These are phyloP conservation scores for Idaea dimidiata DNA, from an alignment of 2,888 invertebrate species.

Conservation along the genomic window DNA sequence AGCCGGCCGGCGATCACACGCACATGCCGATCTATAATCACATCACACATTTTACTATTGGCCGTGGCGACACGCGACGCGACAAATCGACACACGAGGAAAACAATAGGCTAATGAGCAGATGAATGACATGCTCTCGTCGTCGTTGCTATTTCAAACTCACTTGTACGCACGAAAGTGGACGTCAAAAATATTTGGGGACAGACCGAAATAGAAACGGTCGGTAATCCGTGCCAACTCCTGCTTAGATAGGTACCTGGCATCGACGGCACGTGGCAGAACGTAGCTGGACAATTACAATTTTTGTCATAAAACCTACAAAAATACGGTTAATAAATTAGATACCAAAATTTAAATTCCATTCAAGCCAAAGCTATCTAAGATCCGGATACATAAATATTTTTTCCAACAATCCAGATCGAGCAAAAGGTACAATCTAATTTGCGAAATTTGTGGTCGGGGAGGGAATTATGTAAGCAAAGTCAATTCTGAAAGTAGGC, in stretches of 20 bases:
- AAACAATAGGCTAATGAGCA: slow-evolving; percentile 74
- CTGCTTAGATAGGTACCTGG: slow-evolving; percentile 52
- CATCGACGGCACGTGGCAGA: slow-evolving; percentile 57
- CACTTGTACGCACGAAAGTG: slow-evolving; percentile 67
- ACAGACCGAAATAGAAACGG: slow-evolving; percentile 71
- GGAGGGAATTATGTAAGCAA: slow-evolving; percentile 74
- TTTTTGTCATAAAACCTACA: background rate
- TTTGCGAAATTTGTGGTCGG: slow-evolving; percentile 72
- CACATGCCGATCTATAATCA: slow-evolving; percentile 51
- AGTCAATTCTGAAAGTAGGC: slow-evolving; percentile 78
- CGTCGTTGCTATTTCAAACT: slow-evolving; percentile 52
- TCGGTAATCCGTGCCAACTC: slow-evolving; percentile 70
- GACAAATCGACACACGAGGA: slow-evolving; percentile 70
- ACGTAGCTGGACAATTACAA: background rate
- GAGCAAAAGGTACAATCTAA: slow-evolving; percentile 70
- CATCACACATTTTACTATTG: slow-evolving; percentile 66
- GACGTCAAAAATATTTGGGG: slow-evolving; percentile 77
- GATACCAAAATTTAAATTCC: slow-evolving; percentile 32
- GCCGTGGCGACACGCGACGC: slow-evolving; percentile 54
- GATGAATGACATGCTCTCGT: slow-evolving; percentile 75
- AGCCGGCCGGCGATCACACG: slow-evolving; percentile 54
- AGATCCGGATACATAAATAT: slow-evolving; percentile 60
- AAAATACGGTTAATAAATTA: background rate
- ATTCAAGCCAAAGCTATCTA: slow-evolving; percentile 43
- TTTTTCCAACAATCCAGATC: slow-evolving; percentile 52